phyloP scores from a whole-genome alignment of 2,888 invertebrate genomes.

The Dasysyrphus tricinctus region DNA sequence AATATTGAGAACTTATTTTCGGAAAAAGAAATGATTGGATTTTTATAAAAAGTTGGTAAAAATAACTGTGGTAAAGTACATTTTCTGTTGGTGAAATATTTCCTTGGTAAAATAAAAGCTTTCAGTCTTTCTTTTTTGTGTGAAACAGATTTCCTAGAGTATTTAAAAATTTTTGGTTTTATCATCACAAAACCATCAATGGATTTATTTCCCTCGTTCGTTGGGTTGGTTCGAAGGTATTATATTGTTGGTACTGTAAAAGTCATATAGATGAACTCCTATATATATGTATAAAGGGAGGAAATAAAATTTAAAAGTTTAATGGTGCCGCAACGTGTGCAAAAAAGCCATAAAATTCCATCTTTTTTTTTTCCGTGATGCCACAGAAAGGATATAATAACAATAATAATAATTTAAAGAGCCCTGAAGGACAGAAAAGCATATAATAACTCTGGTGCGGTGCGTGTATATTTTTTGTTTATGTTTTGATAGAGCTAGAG shows the following conservation, averaged over 20 bases:
- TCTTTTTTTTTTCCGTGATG: not conserved
- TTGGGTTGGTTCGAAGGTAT: not conserved
- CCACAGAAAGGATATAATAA: constrained; percentile 11
- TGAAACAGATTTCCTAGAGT: not conserved
- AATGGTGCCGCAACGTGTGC: constrained; percentile 18
- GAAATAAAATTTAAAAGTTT: constrained; percentile 55
- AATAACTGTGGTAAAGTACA: too few relatives aligned
- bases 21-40: too few relatives aligned
- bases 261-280: constrained; percentile 39
- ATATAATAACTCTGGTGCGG: not conserved
- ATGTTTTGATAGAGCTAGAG: not conserved
- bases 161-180: not conserved
- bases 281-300: not conserved
- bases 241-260: constrained; percentile 17
- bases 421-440: not conserved
- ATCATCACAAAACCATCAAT: not conserved
- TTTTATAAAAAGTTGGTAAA: too few relatives aligned
- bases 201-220: not conserved
- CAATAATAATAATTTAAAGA: constrained; percentile 33
- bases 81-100: too few relatives aligned
- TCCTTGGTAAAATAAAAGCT: too few relatives aligned
- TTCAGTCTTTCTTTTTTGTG: too few relatives aligned
- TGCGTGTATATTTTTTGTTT: not conserved
- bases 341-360: constrained; percentile 34
- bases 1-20: too few relatives aligned